Evolutionary conservation across 1,140 invertebrate species (phyloP).

Genomic region (Panonychus citri): DNA sequence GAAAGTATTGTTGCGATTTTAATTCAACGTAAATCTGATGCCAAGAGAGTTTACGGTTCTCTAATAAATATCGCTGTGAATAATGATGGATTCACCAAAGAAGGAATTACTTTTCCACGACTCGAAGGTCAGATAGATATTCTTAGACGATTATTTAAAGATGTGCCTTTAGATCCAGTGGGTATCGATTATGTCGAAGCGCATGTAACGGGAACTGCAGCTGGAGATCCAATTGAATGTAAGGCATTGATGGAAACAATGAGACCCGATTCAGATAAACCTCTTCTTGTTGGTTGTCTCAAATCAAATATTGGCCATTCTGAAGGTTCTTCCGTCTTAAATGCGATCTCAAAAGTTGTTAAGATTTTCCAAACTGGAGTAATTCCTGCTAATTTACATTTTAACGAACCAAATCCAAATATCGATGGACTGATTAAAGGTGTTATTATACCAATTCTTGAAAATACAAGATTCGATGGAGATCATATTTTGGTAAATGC

Average conservation of each 20-base stretch:
- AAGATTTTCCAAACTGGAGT: constrained; percentile 26
- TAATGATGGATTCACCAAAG: constrained; percentile 62
- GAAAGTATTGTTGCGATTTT: constrained; percentile 29
- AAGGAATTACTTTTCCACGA: constrained; percentile 58
- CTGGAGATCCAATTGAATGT: constrained; percentile 46
- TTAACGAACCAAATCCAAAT: constrained; percentile 28
- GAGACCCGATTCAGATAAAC: not conserved
- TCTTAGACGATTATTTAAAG: constrained; percentile 55
- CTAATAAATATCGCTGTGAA: constrained; percentile 58
- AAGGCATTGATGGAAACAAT: constrained; percentile 38
- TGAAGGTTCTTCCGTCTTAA: constrained; percentile 64
- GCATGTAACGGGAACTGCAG: constrained; percentile 56
- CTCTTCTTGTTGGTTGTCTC: constrained; percentile 50
- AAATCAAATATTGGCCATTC: constrained; percentile 97
- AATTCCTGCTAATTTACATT: constrained; percentile 32
- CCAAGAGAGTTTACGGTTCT: constrained; percentile 27
- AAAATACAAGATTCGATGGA: constrained; percentile 66
- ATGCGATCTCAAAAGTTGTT: constrained; percentile 25
- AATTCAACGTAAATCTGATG: constrained; percentile 24
- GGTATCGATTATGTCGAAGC: constrained; percentile 74
- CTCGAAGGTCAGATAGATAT: constrained; percentile 60
- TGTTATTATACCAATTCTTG: constrained; percentile 37
- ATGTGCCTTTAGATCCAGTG: constrained; percentile 50
- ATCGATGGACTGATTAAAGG: constrained; percentile 40
- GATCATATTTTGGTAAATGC: constrained; percentile 66